Evolutionary conservation across 2,113 vertebrate genomes (phyloP).

Genomic region (Ictidomys tridecemlineatus): DNA sequence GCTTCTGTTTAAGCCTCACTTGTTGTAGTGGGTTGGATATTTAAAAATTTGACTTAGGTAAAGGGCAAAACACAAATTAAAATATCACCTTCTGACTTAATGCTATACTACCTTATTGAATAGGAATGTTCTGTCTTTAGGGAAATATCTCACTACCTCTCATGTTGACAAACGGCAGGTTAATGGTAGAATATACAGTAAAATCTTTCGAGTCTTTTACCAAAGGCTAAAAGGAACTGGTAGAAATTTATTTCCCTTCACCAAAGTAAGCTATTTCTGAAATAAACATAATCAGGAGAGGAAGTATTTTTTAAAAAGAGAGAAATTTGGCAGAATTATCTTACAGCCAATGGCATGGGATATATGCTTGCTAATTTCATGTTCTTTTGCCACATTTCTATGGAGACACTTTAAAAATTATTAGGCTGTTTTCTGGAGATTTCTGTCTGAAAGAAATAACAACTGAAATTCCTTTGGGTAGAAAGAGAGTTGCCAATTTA

Average conservation of each 20-base stretch:
- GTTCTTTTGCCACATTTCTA: constrained; percentile 75
- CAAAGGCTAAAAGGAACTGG: constrained; percentile 43
- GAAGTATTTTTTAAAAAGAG: constrained; percentile 63
- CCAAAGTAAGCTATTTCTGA: not conserved
- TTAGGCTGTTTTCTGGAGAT: constrained; percentile 80
- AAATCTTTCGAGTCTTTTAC: constrained; percentile 51
- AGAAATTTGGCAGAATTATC: constrained; percentile 77
- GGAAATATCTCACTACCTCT: not conserved
- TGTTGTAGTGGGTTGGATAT: not conserved
- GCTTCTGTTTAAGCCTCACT: constrained; percentile 16
- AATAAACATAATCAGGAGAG: constrained; percentile 37
- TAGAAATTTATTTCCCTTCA: not conserved
- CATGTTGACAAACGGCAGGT: not conserved
- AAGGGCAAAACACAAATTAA: constrained; percentile 51
- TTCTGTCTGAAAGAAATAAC: constrained; percentile 79
- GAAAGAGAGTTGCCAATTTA: constrained; percentile 79
- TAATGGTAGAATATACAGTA: not conserved
- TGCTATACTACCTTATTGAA: not conserved
- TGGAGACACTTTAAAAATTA: constrained; percentile 71
- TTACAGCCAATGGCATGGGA: constrained; percentile 28
- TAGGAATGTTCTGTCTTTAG: not conserved
- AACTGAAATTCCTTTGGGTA: constrained; percentile 75
- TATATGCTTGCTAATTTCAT: constrained; percentile 73
- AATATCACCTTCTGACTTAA: constrained; percentile 14
- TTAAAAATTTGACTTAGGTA: constrained; percentile 49